Conservation (phyloP, 92 coral and sea anemone genomes). For the Palythoa caribaeorum region DNA sequence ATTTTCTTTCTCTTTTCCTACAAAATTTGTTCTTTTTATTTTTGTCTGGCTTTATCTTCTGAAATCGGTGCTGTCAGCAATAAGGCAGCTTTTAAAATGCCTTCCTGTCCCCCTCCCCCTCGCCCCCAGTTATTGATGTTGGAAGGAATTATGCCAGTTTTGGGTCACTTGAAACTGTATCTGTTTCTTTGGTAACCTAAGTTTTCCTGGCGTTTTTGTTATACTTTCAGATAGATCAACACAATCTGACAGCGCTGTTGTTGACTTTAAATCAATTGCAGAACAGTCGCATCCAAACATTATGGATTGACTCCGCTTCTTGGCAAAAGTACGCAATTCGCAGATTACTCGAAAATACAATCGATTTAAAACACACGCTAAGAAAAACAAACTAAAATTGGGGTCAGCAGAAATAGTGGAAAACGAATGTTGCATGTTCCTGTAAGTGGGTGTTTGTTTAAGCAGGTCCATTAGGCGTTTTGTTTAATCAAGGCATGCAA, state of each 20-base stretch:
- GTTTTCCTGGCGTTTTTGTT: neutral
- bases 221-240: neutral
- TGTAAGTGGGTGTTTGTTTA: neutral
- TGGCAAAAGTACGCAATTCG: neutral
- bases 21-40: too few species aligned
- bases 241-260: slow-evolving; percentile 12
- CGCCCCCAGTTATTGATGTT: neutral
- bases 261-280: neutral
- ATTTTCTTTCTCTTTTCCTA: neutral
- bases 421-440: neutral
- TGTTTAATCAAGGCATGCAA: neutral
- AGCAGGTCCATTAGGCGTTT: neutral
- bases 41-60: neutral
- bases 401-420: neutral
- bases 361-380: neutral
- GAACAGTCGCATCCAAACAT: neutral
- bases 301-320: neutral
- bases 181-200: neutral
- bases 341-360: neutral
- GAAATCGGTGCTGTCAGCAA: neutral
- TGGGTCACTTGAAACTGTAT: neutral
- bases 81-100: neutral
- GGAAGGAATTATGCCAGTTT: neutral
- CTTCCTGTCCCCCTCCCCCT: too few species aligned
- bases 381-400: neutral